Evolutionary conservation across 2,113 vertebrate genomes (phyloP), one percentile per base, ranked within the genome.

Genomic region (Cervus canadensis): DNA sequence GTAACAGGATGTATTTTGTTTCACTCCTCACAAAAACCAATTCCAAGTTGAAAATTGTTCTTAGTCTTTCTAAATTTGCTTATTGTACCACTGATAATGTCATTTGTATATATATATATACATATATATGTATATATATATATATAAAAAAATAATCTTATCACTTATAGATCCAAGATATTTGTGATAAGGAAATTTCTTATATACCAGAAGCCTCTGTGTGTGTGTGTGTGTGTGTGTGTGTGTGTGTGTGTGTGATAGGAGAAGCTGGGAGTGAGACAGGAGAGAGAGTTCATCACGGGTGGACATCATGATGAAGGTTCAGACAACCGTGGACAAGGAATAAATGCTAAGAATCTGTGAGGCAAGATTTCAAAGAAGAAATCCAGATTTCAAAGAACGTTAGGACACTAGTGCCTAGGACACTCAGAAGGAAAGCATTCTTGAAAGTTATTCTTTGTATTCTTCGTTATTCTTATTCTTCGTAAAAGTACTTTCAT

Each of bases 41-140:
- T 28, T 60, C 3, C 33, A 11, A 57, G 10, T 17, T 64, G 59
- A 83, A 71, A 81, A 11, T 40, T 59, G 0, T 43, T 67, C n/a
- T 82, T 78, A 48, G 28, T 57, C 83, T 89, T 78, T 93, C 74
- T 36, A 76, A 89, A 87, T 81, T 13, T 64, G n/a, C 8, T 94
- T 78, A 43, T 56, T 67, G 2, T 16, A 85, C 2, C 15, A 67
- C 1, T 52, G 48, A 7, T 59, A 54, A 74, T 52, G 12, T n/a
- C 13, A 48, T 50, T 76, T 36, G 1, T 92, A 3, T 43, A 43
- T 43, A 43, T 43, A 43, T 43, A 43, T 43, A 43, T 1, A 43
- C 6, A 6, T 48, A 17, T 96, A 7, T 60, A 0, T 56, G 1
- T 60, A 1, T 16, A 3, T n/a, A 0, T n/a, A 4, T n/a, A 2